Conservation (phyloP, 2,797 vertebrate species). For the Alectoris magna region DNA sequence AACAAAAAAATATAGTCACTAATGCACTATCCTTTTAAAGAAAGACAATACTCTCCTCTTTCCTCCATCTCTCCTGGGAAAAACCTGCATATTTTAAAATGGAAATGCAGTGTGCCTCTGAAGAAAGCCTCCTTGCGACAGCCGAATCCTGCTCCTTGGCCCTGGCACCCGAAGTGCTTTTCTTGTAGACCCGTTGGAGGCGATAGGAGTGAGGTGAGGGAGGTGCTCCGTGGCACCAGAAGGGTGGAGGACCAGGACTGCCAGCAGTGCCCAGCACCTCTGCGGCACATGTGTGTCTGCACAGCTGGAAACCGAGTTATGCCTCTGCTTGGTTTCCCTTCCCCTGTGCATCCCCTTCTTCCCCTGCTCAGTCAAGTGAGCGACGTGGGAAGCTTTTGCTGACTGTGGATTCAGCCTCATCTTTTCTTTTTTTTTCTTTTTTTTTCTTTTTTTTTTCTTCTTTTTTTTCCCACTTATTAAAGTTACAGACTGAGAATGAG, state of each 20-base stretch:
- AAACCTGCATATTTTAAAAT: neutral
- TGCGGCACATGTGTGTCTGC: slow-evolving; percentile 49
- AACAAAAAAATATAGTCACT: slow-evolving; percentile 3
- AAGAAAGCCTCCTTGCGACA: neutral
- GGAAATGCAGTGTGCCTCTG: neutral
- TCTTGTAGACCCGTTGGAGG: accelerated
- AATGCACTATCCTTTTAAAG: slow-evolving; percentile 37
- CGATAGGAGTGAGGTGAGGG: neutral
- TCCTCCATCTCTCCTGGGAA: neutral
- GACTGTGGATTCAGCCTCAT: slow-evolving; percentile 16
- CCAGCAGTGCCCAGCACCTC: neutral
- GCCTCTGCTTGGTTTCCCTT: slow-evolving; percentile 43
- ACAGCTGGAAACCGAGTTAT: slow-evolving; percentile 70
- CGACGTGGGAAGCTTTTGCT: slow-evolving; percentile 35
- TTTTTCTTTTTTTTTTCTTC: neutral
- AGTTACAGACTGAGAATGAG: slow-evolving; percentile 19
- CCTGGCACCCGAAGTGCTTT: accelerated
- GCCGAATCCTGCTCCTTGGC: neutral
- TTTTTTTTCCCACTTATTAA: neutral
- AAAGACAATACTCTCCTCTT: slow-evolving; percentile 4
- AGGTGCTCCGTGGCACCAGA: neutral
- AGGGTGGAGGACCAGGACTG: neutral
- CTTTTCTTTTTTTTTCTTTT: neutral
- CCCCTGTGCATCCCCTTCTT: slow-evolving; percentile 25
- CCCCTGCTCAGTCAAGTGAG: slow-evolving; percentile 19